Evolutionary conservation across 2,888 invertebrate genomes (phyloP).

Genomic region (Drosophila birchii): DNA sequence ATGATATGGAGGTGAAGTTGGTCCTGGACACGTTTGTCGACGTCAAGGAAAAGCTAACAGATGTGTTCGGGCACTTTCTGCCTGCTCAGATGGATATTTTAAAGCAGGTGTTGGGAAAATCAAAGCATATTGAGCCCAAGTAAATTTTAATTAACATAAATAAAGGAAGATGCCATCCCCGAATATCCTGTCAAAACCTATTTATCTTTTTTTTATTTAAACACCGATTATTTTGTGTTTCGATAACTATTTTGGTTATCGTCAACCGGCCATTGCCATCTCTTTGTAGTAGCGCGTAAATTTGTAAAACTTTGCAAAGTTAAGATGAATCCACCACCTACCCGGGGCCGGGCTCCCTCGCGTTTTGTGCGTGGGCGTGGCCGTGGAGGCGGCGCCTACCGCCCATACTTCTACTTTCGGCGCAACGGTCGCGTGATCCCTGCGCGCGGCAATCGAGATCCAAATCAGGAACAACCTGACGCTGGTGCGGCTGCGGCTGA

Average conservation of each 20-base stretch:
- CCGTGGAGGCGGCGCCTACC: conserved; percentile 70
- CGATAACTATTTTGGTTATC: conserved; percentile 8
- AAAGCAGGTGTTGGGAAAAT: conserved; percentile 12
- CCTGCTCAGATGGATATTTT: conserved; percentile 38
- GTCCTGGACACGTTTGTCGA: conserved; percentile 34
- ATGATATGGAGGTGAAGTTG: conserved; percentile 19
- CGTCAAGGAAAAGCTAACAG: conserved; percentile 36
- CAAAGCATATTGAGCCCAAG: not conserved
- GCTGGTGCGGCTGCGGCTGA: not conserved
- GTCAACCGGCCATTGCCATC: not conserved
- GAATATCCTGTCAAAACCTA: too few species aligned
- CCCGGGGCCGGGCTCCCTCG: conserved; percentile 52
- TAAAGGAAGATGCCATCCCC: not conserved
- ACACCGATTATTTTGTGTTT: not conserved
- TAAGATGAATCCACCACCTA: conserved; percentile 64
- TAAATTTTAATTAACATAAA: not conserved
- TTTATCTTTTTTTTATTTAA: not conserved
- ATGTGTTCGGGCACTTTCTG: conserved; percentile 38
- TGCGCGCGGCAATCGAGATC: conserved; percentile 54
- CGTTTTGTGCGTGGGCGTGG: conserved; percentile 75
- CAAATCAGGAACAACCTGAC: not conserved
- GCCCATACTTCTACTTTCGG: conserved; percentile 81
- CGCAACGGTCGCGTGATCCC: conserved; percentile 80
- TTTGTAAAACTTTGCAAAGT: not conserved
- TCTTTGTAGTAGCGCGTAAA: conserved; percentile 7